Base-by-base conservation (phyloP, 2,797 vertebrate genomes). In the Rhinatrema bivittatum region DNA sequence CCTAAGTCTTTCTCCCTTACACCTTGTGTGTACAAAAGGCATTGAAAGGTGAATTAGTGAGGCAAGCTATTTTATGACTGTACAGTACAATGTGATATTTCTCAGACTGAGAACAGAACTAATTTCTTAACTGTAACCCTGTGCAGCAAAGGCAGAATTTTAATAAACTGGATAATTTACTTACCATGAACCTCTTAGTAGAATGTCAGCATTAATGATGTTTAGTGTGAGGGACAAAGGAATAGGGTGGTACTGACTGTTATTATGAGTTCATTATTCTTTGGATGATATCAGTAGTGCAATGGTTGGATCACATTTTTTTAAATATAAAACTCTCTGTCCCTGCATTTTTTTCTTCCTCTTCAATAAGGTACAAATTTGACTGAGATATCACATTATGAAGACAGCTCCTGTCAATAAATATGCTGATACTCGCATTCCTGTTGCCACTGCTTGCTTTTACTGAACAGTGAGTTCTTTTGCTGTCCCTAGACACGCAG, bases 341-440 rank as follows among this genome's bases (percentile, higher is more conserved):
- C n/a, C n/a, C n/a, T n/a, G n/a, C 17, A 40, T 41, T 49, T 38
- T 30, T 47, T 50, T 57, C 26, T 47, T 46, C 58, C 51, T 45
- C 46, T 42, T 18, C 31, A 53, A 50, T n/a, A 57, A 5, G 37
- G n/a, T n/a, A 31, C 17, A 51, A 60, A 59, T 38, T 49, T 61
- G 56, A 45, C 25, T 36, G 53, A 20, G 37, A 58, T 26, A 36
- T 62, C 61, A 54, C 50, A 44, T 16, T 1, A 36, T 25, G 15
- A 32, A 20, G 31, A 32, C 36, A 9, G 17, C 10, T 36, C 29
- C 46, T 44, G 16, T 44, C 46, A 38, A 42, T 29, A 22, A 56
- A 39, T 39, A 44, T 38, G 45, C 56, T 65, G 58, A 53, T 44
- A 40, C 53, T 32, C 60, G 25, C 29, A 42, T 30, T 35, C 43